Conservation (phyloP, 2,888 invertebrate genomes). For the Ganaspis brasiliensis region DNA sequence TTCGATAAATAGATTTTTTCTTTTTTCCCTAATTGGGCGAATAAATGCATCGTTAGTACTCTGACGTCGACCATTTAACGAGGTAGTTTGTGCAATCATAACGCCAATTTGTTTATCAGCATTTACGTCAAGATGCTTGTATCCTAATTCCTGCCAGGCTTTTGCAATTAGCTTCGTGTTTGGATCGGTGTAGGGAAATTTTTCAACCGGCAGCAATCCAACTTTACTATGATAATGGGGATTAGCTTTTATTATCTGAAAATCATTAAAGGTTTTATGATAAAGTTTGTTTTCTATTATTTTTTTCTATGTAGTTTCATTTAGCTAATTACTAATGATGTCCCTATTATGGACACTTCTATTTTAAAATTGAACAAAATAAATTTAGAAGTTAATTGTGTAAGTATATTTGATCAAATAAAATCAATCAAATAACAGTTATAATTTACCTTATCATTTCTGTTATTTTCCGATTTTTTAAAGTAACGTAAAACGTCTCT, state of each 20-base stretch:
- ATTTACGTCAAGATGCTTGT: slow-evolving; percentile 83
- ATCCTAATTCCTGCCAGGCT: slow-evolving; percentile 84
- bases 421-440: too few relatives aligned
- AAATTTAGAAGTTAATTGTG: too few relatives aligned
- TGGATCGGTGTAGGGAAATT: slow-evolving; percentile 84
- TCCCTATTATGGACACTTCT: slow-evolving; percentile 80
- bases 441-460: too few relatives aligned
- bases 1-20: slow-evolving; percentile 74
- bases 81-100: slow-evolving; percentile 84
- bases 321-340: slow-evolving; percentile 65
- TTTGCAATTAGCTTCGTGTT: slow-evolving; percentile 83
- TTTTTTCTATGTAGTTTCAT: slow-evolving; percentile 3
- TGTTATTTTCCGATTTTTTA: too few relatives aligned
- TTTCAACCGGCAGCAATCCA: slow-evolving; percentile 85
- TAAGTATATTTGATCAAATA: too few relatives aligned
- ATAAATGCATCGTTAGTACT: too few relatives aligned
- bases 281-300: slow-evolving; percentile 79
- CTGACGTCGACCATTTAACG: slow-evolving; percentile 83
- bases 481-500: too few relatives aligned
- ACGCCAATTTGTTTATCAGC: too few relatives aligned
- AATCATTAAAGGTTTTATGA: too few relatives aligned
- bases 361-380: slow-evolving; percentile 81
- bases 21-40: slow-evolving; percentile 83
- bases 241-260: too few relatives aligned
- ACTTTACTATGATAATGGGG: too few relatives aligned